Evolutionary conservation across 2,113 vertebrate genomes (phyloP).

Genomic region (Cisticola juncidis): DNA sequence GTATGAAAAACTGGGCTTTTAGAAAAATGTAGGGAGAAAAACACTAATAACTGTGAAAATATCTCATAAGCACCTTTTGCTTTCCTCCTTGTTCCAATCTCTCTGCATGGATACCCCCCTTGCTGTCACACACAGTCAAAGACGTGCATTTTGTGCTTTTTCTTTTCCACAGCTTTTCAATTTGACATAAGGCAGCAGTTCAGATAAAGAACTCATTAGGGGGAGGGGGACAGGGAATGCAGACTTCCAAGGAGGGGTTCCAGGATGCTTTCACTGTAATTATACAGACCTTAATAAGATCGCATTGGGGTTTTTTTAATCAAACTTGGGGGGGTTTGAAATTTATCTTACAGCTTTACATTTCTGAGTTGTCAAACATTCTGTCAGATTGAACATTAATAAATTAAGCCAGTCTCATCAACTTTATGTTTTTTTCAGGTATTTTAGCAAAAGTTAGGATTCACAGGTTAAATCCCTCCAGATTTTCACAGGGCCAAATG

Average conservation of each 20-base stretch:
- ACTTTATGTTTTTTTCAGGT: neutral
- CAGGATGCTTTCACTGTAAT: neutral
- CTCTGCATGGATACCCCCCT: constrained; percentile 9
- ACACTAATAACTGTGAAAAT: constrained; percentile 44
- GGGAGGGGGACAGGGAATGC: neutral
- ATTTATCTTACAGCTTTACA: neutral
- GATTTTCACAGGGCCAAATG: neutral
- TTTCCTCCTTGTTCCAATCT: constrained; percentile 15
- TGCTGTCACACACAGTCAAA: constrained; percentile 29
- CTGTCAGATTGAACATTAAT: neutral
- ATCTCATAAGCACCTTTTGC: constrained; percentile 35
- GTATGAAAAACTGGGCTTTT: neutral
- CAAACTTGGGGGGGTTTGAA: neutral
- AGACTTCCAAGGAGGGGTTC: neutral
- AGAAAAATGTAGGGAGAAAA: constrained; percentile 53
- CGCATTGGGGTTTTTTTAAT: neutral
- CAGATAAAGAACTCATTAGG: constrained; percentile 51
- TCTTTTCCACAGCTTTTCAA: neutral
- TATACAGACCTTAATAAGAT: constrained; percentile 8
- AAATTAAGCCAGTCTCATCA: neutral
- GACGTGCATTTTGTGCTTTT: neutral
- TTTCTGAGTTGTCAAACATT: neutral
- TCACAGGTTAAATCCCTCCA: neutral
- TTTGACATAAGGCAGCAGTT: constrained; percentile 35
- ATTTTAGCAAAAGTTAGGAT: constrained; percentile 2